A percentile compares a stretch with the other conserved stretches of the same genome.
phyloP scores from a whole-genome alignment of 2,113 vertebrate species.

The Ceratotherium simum region DNA sequence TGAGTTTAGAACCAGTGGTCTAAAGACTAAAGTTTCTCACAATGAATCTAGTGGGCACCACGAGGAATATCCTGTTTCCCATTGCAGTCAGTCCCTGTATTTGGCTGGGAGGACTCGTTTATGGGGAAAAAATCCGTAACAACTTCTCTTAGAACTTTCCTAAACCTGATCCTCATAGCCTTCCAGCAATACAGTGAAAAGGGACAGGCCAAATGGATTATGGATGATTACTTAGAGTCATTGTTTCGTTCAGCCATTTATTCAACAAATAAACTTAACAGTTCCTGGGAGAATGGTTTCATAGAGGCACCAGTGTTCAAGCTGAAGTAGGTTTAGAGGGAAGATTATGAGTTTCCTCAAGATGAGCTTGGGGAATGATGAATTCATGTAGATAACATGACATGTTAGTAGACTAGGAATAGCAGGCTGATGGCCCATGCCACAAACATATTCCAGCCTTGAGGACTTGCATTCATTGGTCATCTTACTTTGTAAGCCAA shows the following conservation, averaged over 20 bases:
- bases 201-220: background rate
- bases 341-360: constrained; percentile 26
- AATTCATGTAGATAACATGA: background rate
- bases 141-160: background rate
- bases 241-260: background rate
- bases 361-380: background rate
- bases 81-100: background rate
- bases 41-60: background rate
- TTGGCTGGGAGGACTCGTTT: background rate
- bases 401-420: background rate
- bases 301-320: background rate
- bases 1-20: background rate
- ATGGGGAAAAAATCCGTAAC: background rate
- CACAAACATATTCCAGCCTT: background rate
- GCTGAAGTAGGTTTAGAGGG: background rate
- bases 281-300: background rate
- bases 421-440: background rate
- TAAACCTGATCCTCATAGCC: background rate
- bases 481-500: constrained; percentile 22
- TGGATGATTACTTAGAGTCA: background rate
- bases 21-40: background rate
- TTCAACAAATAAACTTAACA: constrained; percentile 24
- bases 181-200: background rate
- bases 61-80: background rate
- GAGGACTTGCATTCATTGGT: background rate